Percentiles rank a stretch among this genome's conserved stretches.
These are phyloP conservation scores for Siphonodentalium dalli DNA, from an alignment of 2,888 invertebrate genomes.

Conservation along the genomic window DNA sequence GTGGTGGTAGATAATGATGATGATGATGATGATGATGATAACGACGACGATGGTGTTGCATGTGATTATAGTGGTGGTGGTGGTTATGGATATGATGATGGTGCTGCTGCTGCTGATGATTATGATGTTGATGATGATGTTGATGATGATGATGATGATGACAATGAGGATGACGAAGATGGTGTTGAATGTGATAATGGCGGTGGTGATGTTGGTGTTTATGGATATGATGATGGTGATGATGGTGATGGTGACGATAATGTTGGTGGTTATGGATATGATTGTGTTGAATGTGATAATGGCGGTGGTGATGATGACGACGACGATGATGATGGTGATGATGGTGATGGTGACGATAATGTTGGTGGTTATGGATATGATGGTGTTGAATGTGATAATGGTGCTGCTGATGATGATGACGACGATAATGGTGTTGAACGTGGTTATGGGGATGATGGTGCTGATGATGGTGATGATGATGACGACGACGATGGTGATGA, in stretches of 20 bases:
- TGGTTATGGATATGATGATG: background rate
- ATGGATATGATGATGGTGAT: background rate
- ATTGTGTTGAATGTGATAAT: background rate
- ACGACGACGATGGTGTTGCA: slow-evolving; percentile 1
- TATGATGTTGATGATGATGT: slow-evolving; percentile 7
- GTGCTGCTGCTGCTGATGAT: slow-evolving; percentile 1
- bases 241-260: slow-evolving; percentile 5
- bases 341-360: too few relatives aligned
- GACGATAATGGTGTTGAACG: too few relatives aligned
- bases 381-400: too few relatives aligned
- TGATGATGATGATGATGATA: background rate
- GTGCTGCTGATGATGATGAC: too few relatives aligned
- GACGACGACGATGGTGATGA: too few relatives aligned
- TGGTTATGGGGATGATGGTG: background rate
- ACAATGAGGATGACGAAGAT: background rate
- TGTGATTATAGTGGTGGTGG: background rate
- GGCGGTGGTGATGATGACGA: background rate
- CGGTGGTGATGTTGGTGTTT: background rate
- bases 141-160: background rate
- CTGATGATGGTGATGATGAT: too few relatives aligned
- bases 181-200: background rate
- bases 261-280: slow-evolving; percentile 8
- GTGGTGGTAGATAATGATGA: background rate
- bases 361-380: too few relatives aligned
- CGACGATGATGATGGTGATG: too few relatives aligned